Percentiles rank a stretch among this genome's conserved stretches.
Conservation (phyloP, 2,797 vertebrate species). For the Huso huso region DNA sequence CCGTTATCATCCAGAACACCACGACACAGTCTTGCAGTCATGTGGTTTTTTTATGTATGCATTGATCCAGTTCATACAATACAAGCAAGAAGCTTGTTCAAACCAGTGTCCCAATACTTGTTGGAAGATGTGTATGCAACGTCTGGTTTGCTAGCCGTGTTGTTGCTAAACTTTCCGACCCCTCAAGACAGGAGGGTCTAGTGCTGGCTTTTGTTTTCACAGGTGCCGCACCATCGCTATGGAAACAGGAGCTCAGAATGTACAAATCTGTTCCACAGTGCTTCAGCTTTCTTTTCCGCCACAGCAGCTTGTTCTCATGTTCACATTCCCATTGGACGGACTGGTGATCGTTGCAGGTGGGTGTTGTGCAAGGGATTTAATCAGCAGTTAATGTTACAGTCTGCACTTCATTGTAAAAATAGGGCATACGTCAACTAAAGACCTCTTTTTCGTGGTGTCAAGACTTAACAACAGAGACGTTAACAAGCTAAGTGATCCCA, state of each 20-base stretch:
- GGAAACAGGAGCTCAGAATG: slow-evolving; percentile 57
- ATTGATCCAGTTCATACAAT: background rate
- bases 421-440: background rate
- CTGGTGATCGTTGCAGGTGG: slow-evolving; percentile 44
- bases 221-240: slow-evolving; percentile 57
- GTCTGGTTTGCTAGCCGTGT: background rate
- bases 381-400: background rate
- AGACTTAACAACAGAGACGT: no score
- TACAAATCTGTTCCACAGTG: slow-evolving; percentile 48
- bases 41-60: background rate
- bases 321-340: slow-evolving; percentile 41
- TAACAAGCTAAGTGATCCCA: no score
- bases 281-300: slow-evolving; percentile 41
- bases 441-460: no score
- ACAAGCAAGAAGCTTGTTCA: background rate
- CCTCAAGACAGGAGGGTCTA: background rate
- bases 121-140: background rate
- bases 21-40: no score
- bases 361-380: background rate
- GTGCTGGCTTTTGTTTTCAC: background rate
- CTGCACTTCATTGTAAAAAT: background rate
- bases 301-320: slow-evolving; percentile 34
- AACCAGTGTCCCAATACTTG: background rate
- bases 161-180: background rate
- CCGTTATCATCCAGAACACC: no score